Conservation (phyloP, 1,140 invertebrate genomes). For the Aphis gossypii region DNA sequence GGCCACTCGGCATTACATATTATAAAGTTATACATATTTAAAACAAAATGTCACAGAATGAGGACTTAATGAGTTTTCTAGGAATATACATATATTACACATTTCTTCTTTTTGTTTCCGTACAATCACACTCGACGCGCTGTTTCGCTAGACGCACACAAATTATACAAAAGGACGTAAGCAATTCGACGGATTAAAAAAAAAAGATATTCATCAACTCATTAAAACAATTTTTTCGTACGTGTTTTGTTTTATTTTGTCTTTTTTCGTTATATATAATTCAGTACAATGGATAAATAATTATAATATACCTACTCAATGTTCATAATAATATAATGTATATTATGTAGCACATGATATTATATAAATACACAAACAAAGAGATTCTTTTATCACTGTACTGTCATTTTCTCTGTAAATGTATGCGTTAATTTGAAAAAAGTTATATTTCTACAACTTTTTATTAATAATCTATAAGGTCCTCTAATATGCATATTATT, state of each 20-base stretch:
- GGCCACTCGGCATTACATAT: not conserved
- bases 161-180: not conserved
- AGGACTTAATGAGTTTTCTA: conserved; percentile 38
- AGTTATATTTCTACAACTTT: not conserved
- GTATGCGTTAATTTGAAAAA: not conserved
- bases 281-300: not conserved
- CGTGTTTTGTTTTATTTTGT: not conserved
- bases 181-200: not conserved
- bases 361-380: not conserved
- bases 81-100: not conserved
- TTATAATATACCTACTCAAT: conserved; percentile 1
- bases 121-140: not conserved
- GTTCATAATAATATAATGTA: not conserved
- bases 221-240: not conserved
- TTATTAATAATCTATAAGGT: not conserved
- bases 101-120: not conserved
- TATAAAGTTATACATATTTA: conserved; percentile 27
- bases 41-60: conserved; percentile 12
- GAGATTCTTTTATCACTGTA: not conserved
- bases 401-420: too few species aligned
- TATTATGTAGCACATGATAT: too few species aligned
- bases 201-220: not conserved
- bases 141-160: not conserved
- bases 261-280: not conserved
- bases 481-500: not conserved